phyloP scores from a whole-genome alignment of 2,113 vertebrate species.

The Macroglossus sobrinus region DNA sequence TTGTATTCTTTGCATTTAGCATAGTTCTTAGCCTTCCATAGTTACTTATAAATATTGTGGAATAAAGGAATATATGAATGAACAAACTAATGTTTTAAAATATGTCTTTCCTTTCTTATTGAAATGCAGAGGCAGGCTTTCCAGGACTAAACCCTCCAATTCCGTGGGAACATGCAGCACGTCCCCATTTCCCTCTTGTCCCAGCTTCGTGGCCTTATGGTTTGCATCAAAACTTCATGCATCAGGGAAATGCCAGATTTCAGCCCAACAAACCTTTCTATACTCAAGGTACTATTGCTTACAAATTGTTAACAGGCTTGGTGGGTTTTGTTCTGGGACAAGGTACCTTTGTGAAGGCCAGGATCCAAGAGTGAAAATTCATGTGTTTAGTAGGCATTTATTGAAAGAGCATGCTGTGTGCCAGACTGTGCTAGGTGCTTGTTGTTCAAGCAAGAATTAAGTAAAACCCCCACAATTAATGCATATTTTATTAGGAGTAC shows the following conservation, averaged over 20 bases:
- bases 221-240: slow-evolving; percentile 95
- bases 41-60: slow-evolving; percentile 23
- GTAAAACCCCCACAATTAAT: neutral
- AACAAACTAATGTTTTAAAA: slow-evolving; percentile 69
- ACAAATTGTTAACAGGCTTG: neutral
- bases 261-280: slow-evolving; percentile 93
- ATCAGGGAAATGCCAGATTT: slow-evolving; percentile 92
- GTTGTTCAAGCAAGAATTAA: slow-evolving; percentile 23
- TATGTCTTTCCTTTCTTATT: slow-evolving; percentile 78
- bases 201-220: slow-evolving; percentile 95
- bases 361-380: neutral
- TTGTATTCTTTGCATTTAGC: neutral
- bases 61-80: slow-evolving; percentile 38
- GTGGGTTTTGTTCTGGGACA: slow-evolving; percentile 25
- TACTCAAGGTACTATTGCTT: slow-evolving; percentile 87
- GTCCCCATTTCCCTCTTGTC: slow-evolving; percentile 89
- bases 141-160: slow-evolving; percentile 89
- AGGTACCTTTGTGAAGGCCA: neutral
- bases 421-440: slow-evolving; percentile 1
- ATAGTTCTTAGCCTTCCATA: neutral
- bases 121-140: slow-evolving; percentile 90
- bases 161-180: slow-evolving; percentile 91
- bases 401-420: neutral
- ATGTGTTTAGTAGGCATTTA: neutral
- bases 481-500: neutral